phyloP scores from a whole-genome alignment of 2,113 vertebrate genomes.

The Mungos mungo region DNA sequence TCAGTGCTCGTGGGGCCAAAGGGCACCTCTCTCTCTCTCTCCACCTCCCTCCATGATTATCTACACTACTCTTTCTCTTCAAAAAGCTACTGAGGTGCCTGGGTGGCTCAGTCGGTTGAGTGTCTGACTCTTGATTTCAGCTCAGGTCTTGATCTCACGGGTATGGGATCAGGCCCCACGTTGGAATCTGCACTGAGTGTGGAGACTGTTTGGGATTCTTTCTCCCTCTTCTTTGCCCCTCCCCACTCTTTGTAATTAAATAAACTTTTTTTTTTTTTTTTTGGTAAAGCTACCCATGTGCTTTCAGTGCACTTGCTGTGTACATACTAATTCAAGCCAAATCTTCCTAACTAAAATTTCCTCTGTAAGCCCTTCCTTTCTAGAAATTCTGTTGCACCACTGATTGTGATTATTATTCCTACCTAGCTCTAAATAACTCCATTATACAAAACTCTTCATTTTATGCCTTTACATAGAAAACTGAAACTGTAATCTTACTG shows the following conservation, averaged over 20 bases:
- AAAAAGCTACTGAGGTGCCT: neutral
- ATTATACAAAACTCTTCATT: neutral
- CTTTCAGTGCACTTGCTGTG: neutral
- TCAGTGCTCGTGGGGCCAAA: too few species aligned
- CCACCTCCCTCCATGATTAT: fast-evolving
- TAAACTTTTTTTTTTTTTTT: too few species aligned
- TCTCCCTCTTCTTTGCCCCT: too few species aligned
- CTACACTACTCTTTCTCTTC: neutral
- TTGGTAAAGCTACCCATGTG: neutral
- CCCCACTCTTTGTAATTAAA: too few species aligned
- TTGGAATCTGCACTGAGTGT: too few species aligned
- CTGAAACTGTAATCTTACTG: neutral
- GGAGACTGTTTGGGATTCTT: too few species aligned
- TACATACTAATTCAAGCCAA: neutral
- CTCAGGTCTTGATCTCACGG: too few species aligned
- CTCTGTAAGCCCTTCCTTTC: neutral
- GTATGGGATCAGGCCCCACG: too few species aligned
- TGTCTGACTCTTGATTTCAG: too few species aligned
- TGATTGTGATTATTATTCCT: neutral
- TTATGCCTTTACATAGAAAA: neutral
- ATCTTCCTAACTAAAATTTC: neutral
- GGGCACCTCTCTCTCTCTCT: too few species aligned
- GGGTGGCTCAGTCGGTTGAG: too few species aligned
- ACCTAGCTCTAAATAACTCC: neutral
- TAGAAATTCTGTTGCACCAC: neutral